Conservation (phyloP, 1,140 invertebrate genomes). For the Caerostris extrusa region DNA sequence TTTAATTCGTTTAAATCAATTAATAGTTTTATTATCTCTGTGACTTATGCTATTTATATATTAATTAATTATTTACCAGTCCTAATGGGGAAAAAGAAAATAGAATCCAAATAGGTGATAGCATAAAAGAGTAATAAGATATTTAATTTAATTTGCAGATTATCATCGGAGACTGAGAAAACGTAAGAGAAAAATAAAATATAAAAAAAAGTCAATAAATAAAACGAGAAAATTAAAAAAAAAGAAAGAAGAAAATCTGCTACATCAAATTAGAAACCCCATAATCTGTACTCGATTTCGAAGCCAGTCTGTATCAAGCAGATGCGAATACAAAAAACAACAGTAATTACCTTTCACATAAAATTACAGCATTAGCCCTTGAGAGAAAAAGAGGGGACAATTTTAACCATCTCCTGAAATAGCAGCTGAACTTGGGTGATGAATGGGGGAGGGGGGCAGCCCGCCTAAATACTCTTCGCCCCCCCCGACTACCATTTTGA, state of each 20-base stretch:
- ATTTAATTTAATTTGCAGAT: slow-evolving; percentile 48
- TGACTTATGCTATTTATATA: not conserved
- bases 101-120: not conserved
- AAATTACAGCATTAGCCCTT: slow-evolving; percentile 50
- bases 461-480: not conserved
- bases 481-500: too few relatives aligned
- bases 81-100: not conserved
- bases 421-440: not conserved
- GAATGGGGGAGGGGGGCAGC: not conserved
- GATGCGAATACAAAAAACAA: slow-evolving; percentile 26
- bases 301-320: not conserved
- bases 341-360: slow-evolving; percentile 59
- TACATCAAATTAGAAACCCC: slow-evolving; percentile 37
- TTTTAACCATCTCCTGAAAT: not conserved
- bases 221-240: not conserved
- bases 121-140: slow-evolving; percentile 51
- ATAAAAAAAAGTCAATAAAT: not conserved
- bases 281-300: slow-evolving; percentile 23
- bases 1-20: slow-evolving; percentile 8
- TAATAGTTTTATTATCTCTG: not conserved
- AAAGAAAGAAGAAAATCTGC: slow-evolving; percentile 2
- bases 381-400: not conserved
- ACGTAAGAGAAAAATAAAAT: not conserved
- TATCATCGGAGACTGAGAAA: slow-evolving; percentile 23
- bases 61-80: slow-evolving; percentile 36